phyloP scores from a whole-genome alignment of 1,140 invertebrate genomes.

The Muscidifurax raptorellus region DNA sequence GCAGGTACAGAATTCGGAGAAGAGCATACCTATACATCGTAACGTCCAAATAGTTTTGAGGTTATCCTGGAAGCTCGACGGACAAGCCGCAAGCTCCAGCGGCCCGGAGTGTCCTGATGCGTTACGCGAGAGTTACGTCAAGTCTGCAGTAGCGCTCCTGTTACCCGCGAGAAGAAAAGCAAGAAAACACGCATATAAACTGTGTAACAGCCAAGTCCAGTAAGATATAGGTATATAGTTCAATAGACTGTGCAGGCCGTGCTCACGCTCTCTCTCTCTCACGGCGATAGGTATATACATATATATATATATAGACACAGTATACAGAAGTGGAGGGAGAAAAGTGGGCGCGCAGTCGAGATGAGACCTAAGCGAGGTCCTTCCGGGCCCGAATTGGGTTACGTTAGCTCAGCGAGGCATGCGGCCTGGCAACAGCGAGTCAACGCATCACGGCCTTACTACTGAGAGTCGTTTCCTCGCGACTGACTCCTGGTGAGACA shows the following conservation, averaged over 20 bases:
- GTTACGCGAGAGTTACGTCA: slow-evolving; percentile 5
- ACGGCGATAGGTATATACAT: background rate
- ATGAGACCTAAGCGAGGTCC: slow-evolving; percentile 41
- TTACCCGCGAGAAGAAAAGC: background rate
- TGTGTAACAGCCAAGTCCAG: background rate
- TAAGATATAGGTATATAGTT: background rate
- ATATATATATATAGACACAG: background rate
- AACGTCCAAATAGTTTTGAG: slow-evolving; percentile 16
- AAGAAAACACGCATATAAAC: background rate
- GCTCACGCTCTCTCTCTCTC: background rate
- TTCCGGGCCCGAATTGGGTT: slow-evolving; percentile 42
- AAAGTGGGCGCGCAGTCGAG: slow-evolving; percentile 39
- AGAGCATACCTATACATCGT: background rate
- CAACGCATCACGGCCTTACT: no score
- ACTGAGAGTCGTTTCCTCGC: background rate
- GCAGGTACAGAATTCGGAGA: background rate
- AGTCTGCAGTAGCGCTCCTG: background rate
- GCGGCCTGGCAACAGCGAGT: slow-evolving; percentile 52
- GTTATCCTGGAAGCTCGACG: slow-evolving; percentile 10
- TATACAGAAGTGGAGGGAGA: background rate
- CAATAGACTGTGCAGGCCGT: background rate
- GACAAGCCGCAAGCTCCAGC: background rate
- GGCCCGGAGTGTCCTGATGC: background rate
- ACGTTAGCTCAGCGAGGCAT: background rate
- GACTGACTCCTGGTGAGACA: background rate